Conservation (phyloP, 2,113 vertebrate species). For the Patagioenas fasciata region DNA sequence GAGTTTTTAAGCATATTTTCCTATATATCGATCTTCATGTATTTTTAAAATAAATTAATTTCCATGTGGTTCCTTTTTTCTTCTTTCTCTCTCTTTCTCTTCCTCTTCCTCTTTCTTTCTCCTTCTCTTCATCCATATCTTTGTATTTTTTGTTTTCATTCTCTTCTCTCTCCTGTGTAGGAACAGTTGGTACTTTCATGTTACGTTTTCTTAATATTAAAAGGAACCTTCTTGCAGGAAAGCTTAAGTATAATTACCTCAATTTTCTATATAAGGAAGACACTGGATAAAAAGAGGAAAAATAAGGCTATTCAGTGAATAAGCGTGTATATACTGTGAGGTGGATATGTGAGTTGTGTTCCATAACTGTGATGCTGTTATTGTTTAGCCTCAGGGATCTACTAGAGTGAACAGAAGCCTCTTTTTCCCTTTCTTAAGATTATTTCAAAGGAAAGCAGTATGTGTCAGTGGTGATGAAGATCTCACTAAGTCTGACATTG, state of each 20-base stretch:
- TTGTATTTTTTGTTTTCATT: neutral
- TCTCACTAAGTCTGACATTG: neutral
- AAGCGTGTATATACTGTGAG: neutral
- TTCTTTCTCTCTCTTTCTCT: no score
- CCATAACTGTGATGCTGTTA: neutral
- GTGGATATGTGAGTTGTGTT: neutral
- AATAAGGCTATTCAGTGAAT: neutral
- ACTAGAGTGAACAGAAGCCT: neutral
- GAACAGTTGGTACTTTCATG: neutral
- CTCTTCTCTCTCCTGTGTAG: neutral
- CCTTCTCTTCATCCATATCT: neutral
- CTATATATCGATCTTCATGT: neutral
- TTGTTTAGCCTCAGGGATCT: neutral
- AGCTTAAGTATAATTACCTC: neutral
- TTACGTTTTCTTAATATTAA: neutral
- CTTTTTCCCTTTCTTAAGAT: neutral
- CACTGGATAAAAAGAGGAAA: neutral
- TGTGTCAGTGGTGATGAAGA: neutral
- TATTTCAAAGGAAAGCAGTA: neutral
- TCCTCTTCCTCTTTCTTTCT: neutral
- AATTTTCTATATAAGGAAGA: neutral
- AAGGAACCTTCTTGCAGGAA: neutral
- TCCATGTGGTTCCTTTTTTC: neutral
- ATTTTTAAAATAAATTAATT: neutral
- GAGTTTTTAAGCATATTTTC: neutral